Evolutionary conservation across 2,797 vertebrate species (phyloP).

Genomic region (Oophaga sylvatica): DNA sequence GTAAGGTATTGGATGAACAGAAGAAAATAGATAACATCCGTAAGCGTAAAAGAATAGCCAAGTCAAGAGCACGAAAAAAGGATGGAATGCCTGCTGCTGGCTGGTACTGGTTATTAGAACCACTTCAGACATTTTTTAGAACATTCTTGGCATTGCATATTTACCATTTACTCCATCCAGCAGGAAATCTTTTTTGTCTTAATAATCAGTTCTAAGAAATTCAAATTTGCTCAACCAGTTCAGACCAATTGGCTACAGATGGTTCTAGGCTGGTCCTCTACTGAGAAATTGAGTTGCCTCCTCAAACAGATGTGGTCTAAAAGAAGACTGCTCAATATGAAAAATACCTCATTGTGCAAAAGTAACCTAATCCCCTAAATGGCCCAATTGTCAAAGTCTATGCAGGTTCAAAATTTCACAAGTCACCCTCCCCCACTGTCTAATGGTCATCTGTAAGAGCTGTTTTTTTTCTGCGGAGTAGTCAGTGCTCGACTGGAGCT

Average conservation of each 20-base stretch:
- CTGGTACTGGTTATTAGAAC: slow-evolving; percentile 7
- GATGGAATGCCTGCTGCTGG: not conserved
- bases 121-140: not conserved
- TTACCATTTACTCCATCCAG: not conserved
- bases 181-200: slow-evolving; percentile 2
- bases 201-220: slow-evolving; percentile 13
- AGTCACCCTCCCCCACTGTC: too few species aligned
- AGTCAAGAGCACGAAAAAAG: not conserved
- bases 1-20: not conserved
- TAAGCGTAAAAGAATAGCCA: not conserved
- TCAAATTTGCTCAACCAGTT: slow-evolving; percentile 4
- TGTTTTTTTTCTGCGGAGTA: too few species aligned
- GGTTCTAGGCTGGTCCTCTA: not conserved
- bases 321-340: not conserved
- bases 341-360: not conserved
- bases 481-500: too few species aligned
- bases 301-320: not conserved
- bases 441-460: too few species aligned
- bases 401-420: too few species aligned
- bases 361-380: not conserved
- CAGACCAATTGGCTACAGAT: slow-evolving; percentile 11
- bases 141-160: not conserved
- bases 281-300: not conserved
- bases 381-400: too few species aligned
- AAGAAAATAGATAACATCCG: slow-evolving; percentile 8